Evolutionary conservation across 2,113 vertebrate genomes (phyloP), one percentile per base, ranked within the genome.

Genomic region (Uria lomvia): DNA sequence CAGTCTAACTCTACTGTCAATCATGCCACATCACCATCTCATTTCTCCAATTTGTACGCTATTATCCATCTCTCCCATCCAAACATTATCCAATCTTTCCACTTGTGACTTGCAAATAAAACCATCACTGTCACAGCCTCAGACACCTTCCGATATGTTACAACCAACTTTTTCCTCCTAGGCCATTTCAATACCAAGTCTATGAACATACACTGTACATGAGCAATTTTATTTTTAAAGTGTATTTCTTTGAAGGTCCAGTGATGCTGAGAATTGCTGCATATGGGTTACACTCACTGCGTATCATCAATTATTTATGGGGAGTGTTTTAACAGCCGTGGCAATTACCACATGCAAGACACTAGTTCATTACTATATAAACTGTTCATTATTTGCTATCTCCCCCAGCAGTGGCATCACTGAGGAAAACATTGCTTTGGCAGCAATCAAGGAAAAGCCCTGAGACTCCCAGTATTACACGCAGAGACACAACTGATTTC

Each of bases 261-360:
- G 21, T 6, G 36, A 67, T 29, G 53, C 63, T 10, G 30, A 76
- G 47, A 55, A 52, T 30, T 59, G 32, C 5, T 71, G 29, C 5
- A 12, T 5, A 23, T 6, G 21, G 12, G 59, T 50, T 50, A 38
- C 34, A 32, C 20, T 42, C 74, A 65, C 22, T 9, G 11, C 78
- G n/a, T 29, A 38, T 19, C 22, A 49, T 6, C 53, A 82, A 5
- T 1, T 36, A 11, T 8, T 40, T 42, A 4, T 0, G 9, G 12
- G 17, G 20, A 47, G 34, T 16, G 8, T 45, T 90, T 42, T 19
- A 91, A 43, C 52, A 68, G 42, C 10, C 2, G 1, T 8, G 15
- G 70, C 45, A 74, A 50, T 12, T 34, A 40, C 24, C 59, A 88
- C 26, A 43, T 2, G 2, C 9, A 49, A 50, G 58, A 49, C 6